These are phyloP conservation scores for Apostichopus californicus DNA, from an alignment of 35 echinoderm and acorn worm genomes.

Conservation along the genomic window DNA sequence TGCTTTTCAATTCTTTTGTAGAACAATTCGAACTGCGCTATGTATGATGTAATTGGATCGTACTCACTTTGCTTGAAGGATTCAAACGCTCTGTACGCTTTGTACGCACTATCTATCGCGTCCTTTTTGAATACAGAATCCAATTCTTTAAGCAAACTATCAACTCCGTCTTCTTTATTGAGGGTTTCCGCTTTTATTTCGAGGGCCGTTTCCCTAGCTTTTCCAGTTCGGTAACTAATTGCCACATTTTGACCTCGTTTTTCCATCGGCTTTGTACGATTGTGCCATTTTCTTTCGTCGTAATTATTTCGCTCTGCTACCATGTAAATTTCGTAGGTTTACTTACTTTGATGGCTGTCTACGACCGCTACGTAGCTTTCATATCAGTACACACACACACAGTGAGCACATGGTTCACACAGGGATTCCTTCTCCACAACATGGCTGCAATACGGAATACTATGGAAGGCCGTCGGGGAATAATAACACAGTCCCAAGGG, in stretches of 20 bases:
- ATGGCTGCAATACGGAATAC: neutral
- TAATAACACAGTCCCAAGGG: neutral
- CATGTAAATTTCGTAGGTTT: constrained; percentile 9
- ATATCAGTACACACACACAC: neutral
- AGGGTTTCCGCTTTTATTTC: constrained; percentile 16
- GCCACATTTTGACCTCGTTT: constrained; percentile 49
- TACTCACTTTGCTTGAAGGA: constrained; percentile 5
- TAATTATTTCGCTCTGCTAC: constrained; percentile 24
- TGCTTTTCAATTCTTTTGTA: no score
- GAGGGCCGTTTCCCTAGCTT: constrained; percentile 19
- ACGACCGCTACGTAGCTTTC: no score
- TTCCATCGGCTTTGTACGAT: constrained; percentile 50
- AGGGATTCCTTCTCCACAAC: no score
- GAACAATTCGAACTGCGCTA: no score
- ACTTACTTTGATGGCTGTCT: neutral
- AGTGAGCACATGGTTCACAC: neutral
- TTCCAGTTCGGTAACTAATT: constrained; percentile 15
- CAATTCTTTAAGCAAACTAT: constrained; percentile 12
- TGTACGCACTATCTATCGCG: constrained; percentile 36
- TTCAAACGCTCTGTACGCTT: constrained; percentile 35
- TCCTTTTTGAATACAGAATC: constrained; percentile 19
- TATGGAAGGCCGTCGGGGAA: neutral
- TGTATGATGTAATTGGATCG: neutral
- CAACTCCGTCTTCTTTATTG: constrained; percentile 34
- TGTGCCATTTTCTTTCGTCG: neutral